Base-by-base conservation (phyloP, 2,888 invertebrate species). In the Stegana nigrithorax region DNA sequence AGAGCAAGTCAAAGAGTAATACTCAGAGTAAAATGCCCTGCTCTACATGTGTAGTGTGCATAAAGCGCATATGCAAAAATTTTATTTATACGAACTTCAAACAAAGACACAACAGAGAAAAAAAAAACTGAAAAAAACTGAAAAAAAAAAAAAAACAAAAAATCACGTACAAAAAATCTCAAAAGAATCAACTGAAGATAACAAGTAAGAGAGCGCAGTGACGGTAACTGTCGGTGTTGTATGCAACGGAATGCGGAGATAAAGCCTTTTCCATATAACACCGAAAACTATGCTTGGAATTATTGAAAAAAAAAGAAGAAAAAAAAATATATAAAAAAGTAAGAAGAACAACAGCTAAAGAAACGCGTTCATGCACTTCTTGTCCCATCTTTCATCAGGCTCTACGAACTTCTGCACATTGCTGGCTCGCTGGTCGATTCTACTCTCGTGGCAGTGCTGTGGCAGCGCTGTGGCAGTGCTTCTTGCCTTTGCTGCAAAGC, bases 21-120 rank as follows among this genome's bases (percentile, higher is more conserved):
- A n/a, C n/a, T n/a, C n/a, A n/a, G n/a, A 36, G 10, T 39, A 17
- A 39, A 39, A 55, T 36, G 36, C 55, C 36, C 36, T 36, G 55
- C 63, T 26, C 60, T 44, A 62, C 36, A 36, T 32, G 26, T 63
- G 56, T 53, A 63, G 64, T 62, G 57, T 61, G 61, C 67, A 55
- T 39, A 53, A 50, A 42, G 39, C 47, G 32, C 53, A 27, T 60
- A 68, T 69, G 68, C 68, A 68, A 69, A 68, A 69, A 63, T 68
- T n/a, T n/a, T n/a, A n/a, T n/a, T n/a, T n/a, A n/a, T n/a, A n/a
- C n/a, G 21, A 67, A 59, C 65, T 67, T 55, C 64, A 42, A n/a
- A n/a, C n/a, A n/a, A n/a, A 23, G 45, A 53, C 45, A 14, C 39
- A 17, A 39, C 14, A 39, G 14, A 39, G 10, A 29, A 6, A 29